These are phyloP conservation scores for Drosophila tristis DNA, from an alignment of 1,140 invertebrate genomes.

Conservation along the genomic window DNA sequence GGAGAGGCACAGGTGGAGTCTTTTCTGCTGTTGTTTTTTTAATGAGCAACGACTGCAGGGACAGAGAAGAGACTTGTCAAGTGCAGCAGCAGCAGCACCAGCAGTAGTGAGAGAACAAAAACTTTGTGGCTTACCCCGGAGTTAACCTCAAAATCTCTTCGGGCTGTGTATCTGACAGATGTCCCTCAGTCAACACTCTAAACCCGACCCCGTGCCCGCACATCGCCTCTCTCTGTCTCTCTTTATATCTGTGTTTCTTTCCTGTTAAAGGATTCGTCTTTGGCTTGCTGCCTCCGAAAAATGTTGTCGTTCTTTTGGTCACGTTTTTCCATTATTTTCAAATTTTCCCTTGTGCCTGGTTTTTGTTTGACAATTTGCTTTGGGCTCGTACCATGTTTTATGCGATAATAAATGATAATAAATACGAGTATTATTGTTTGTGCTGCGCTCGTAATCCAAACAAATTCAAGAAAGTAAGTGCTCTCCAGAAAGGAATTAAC, in stretches of 20 bases:
- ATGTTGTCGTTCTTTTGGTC: conserved; percentile 62
- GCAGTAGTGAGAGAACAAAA: conserved; percentile 31
- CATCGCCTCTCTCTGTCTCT: conserved; percentile 6
- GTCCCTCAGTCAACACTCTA: conserved; percentile 29
- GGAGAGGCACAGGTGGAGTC: conserved; percentile 9
- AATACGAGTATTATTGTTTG: conserved; percentile 17
- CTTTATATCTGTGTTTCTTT: conserved; percentile 13
- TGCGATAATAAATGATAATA: conserved; percentile 58
- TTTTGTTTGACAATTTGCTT: conserved; percentile 65
- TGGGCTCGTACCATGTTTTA: conserved; percentile 1
- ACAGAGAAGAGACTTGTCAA: conserved; percentile 1
- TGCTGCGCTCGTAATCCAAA: neutral
- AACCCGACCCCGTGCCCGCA: neutral
- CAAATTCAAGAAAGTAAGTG: neutral
- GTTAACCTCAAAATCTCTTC: conserved; percentile 55
- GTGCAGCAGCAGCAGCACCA: conserved; percentile 26
- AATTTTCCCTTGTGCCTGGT: conserved; percentile 38
- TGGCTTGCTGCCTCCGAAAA: conserved; percentile 33
- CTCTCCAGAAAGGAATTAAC: conserved; percentile 11
- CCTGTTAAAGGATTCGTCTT: conserved; percentile 25
- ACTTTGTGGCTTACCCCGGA: conserved; percentile 51
- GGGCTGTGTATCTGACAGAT: conserved; percentile 56
- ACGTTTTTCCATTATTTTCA: conserved; percentile 73
- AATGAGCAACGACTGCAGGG: conserved; percentile 25
- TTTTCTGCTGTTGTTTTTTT: conserved; percentile 47